Evolutionary conservation across 2,797 vertebrate species (phyloP).

Genomic region (Melopsittacus undulatus): DNA sequence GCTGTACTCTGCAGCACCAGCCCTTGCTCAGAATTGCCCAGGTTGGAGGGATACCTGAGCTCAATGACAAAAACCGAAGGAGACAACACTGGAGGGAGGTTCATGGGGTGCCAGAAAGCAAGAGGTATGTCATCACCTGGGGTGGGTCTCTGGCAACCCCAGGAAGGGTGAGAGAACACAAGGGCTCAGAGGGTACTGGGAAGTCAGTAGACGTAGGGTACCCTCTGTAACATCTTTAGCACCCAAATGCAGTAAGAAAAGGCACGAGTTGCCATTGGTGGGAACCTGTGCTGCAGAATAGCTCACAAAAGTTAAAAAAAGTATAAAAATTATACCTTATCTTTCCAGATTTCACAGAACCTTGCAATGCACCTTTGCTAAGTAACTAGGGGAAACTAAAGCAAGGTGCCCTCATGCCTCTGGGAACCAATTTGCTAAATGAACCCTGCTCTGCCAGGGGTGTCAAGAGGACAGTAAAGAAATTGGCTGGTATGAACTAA

Average conservation of each 20-base stretch:
- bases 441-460: neutral
- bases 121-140: neutral
- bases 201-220: neutral
- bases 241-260: neutral
- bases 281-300: neutral
- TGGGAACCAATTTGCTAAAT: neutral
- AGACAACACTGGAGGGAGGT: neutral
- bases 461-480: neutral
- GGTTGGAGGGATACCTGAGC: fast-evolving
- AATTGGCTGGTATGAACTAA: neutral
- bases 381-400: neutral
- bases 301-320: neutral
- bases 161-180: neutral
- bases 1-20: neutral
- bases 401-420: neutral
- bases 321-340: fast-evolving
- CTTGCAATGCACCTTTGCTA: neutral
- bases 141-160: neutral
- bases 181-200: neutral
- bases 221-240: neutral
- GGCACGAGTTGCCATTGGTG: neutral
- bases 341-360: neutral
- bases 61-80: neutral
- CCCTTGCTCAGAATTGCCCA: neutral
- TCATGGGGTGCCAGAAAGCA: neutral